Evolutionary conservation across 1,140 invertebrate genomes (phyloP).

Genomic region (Leptinotarsa texana): DNA sequence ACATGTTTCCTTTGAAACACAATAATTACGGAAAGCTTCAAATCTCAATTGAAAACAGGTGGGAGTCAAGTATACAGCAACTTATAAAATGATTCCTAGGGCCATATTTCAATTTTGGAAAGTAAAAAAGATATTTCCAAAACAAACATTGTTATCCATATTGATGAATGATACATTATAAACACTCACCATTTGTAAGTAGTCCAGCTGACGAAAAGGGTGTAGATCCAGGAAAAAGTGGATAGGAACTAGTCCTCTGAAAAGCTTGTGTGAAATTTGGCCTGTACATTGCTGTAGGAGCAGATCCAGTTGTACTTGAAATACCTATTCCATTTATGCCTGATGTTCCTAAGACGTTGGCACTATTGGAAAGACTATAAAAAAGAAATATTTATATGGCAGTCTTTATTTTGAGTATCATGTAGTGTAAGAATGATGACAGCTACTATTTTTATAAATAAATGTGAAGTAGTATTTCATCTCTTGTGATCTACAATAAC

Average conservation of each 20-base stretch:
- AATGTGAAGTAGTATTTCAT: neutral
- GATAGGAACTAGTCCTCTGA: conserved; percentile 58
- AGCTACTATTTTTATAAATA: neutral
- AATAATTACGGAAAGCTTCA: no score
- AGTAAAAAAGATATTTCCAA: no score
- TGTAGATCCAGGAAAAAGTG: conserved; percentile 50
- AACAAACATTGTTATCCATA: no score
- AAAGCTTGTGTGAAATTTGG: conserved; percentile 73
- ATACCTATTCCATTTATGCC: conserved; percentile 60
- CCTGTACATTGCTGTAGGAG: conserved; percentile 69
- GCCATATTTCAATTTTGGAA: no score
- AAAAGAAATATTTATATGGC: conserved; percentile 16
- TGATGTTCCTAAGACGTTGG: conserved; percentile 42
- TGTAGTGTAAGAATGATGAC: neutral
- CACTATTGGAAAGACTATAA: conserved; percentile 46
- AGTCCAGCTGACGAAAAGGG: conserved; percentile 49
- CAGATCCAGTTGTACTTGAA: conserved; percentile 61
- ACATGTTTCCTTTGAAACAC: no score
- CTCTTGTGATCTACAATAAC: no score
- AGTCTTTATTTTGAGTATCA: neutral
- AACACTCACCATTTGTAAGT: conserved; percentile 48
- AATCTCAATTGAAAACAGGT: no score
- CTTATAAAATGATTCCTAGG: no score
- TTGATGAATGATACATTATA: no score
- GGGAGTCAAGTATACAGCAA: no score